These are phyloP conservation scores for Biston stratarius DNA, from an alignment of 2,888 invertebrate genomes.

Conservation along the genomic window DNA sequence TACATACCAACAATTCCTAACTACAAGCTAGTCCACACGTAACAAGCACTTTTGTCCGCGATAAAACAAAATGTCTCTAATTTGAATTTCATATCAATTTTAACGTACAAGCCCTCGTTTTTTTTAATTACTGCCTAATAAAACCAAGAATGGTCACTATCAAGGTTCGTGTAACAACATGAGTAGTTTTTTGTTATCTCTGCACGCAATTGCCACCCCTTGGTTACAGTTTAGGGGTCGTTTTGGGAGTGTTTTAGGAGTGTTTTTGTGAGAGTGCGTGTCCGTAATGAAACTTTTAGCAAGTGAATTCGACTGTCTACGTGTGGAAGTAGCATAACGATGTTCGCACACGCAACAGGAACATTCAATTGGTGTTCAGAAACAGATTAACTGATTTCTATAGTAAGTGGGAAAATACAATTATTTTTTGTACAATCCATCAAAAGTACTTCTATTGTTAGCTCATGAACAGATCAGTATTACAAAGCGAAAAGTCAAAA, in stretches of 20 bases:
- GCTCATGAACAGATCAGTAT: too few relatives aligned
- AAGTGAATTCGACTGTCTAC: constrained; percentile 60
- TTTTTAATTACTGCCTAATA: constrained; percentile 34
- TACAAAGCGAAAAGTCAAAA: too few relatives aligned
- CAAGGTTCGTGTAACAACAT: constrained; percentile 54
- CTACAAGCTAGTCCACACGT: constrained; percentile 7
- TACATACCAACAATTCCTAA: constrained; percentile 16
- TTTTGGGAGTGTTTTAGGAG: constrained; percentile 29
- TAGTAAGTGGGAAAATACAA: too few relatives aligned
- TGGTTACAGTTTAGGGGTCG: constrained; percentile 13
- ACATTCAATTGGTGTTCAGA: constrained; percentile 26
- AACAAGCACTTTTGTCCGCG: constrained; percentile 21
- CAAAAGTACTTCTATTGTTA: too few relatives aligned
- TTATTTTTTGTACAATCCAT: too few relatives aligned
- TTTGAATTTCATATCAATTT: constrained; percentile 35
- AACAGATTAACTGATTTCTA: constrained; percentile 6
- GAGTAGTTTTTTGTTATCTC: constrained; percentile 47
- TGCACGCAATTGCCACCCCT: constrained; percentile 58
- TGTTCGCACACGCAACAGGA: constrained; percentile 66
- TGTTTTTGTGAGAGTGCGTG: constrained; percentile 65
- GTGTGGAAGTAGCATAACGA: constrained; percentile 45
- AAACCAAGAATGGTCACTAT: constrained; percentile 42
- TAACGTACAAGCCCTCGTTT: constrained; percentile 28
- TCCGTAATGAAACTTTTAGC: constrained; percentile 60
- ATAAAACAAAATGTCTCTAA: constrained; percentile 25